Base-by-base conservation (phyloP, 2,113 vertebrate genomes). In the Tympanuchus pallidicinctus region DNA sequence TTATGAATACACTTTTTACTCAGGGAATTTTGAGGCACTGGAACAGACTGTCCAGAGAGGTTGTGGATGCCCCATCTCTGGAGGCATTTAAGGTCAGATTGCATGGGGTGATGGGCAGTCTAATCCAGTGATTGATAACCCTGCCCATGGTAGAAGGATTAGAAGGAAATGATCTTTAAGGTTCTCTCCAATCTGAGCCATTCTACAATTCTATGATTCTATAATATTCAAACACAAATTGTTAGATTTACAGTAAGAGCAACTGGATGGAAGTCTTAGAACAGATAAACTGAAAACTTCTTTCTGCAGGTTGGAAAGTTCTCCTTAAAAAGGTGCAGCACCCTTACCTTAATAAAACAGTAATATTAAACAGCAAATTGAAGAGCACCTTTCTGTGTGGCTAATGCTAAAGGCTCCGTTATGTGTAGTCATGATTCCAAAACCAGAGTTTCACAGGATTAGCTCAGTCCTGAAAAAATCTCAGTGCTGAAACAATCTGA, bases 281-380 rank as follows among this genome's bases (percentile, higher is more conserved):
- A 32, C 32, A 54, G 27, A 84, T 63, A 75, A 72, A 7, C 3
- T 67, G 56, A 81, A 81, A 11, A 48, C 42, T 73, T n/a, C 25
- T 85, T 79, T 45, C 40, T 54, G 11, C 20, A 69, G 30, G 21
- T 27, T 57, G 18, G 5, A 76, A 92, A 84, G 72, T 36, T 21
- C 3, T 82, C 30, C 45, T 86, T 90, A 45, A 73, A 81, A 56
- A 72, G 15, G 2, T 59, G 21, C 4, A 73, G 10, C 48, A 38
- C 10, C 8, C 8, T 87, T 89, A 76, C 28, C 50, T 91, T 73
- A 61, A 18, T 54, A 57, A 74, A 92, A 59, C 14, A 59, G 12
- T 66, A 86, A 78, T 82, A 91, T 69, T 88, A 85, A 72, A 82
- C 25, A 89, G 63, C 43, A 94, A 89, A 90, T 79, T 90, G 80